phyloP scores from a whole-genome alignment of 2,113 vertebrate species.

The Hyaena hyaena region DNA sequence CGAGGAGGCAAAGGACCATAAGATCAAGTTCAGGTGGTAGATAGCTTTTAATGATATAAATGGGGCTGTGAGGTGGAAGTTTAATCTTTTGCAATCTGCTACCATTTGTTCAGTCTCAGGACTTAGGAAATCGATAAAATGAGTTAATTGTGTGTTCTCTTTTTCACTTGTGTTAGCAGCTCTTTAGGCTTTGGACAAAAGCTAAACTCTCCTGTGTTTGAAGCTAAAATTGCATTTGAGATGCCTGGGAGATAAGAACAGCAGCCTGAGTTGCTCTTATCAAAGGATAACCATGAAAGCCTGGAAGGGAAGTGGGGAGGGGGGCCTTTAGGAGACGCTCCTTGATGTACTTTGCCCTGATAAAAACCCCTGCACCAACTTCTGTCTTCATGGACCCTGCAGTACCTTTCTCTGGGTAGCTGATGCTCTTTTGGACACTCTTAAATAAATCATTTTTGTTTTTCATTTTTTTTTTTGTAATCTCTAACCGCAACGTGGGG shows the following conservation, averaged over 20 bases:
- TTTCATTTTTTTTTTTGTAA: neutral
- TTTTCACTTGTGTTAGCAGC: neutral
- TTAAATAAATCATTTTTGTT: neutral
- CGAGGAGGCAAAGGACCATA: neutral
- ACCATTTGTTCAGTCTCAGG: constrained; percentile 66
- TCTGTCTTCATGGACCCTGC: neutral
- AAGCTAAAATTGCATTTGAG: constrained; percentile 65
- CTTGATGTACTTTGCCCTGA: neutral
- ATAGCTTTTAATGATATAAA: constrained; percentile 60
- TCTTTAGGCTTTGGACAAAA: constrained; percentile 57
- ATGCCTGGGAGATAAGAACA: constrained; percentile 50
- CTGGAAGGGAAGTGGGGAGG: neutral
- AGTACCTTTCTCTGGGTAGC: neutral
- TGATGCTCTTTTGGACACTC: neutral
- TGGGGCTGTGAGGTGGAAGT: constrained; percentile 61
- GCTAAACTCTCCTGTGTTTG: constrained; percentile 46
- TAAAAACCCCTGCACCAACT: neutral
- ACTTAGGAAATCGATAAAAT: constrained; percentile 68
- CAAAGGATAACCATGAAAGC: neutral
- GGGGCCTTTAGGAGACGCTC: neutral
- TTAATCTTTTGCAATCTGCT: constrained; percentile 75
- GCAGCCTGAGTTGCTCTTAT: neutral
- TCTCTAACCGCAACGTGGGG: neutral
- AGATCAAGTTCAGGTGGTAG: constrained; percentile 36
- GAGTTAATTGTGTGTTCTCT: constrained; percentile 65